Base-by-base conservation (phyloP, 1,140 invertebrate genomes). In the Ctenoplectra terminalis region DNA sequence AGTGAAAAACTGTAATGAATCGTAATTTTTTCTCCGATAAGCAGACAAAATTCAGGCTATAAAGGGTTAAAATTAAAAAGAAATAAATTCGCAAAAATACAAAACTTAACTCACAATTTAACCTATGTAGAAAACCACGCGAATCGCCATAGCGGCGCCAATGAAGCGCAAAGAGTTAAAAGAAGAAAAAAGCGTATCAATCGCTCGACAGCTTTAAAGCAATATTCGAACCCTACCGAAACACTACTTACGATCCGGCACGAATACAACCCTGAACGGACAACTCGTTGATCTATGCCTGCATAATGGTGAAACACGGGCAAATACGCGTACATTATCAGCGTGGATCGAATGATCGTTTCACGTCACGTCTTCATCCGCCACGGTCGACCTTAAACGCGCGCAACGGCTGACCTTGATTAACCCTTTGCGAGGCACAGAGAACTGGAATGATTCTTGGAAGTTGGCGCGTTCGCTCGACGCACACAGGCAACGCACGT, bases 371-470 rank as follows among this genome's bases (percentile, higher is more conserved):
- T 80, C 81, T 83, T 82, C 69, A 86, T 88, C 81, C 76, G 37
- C 34, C 77, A 34, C 60, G 64, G 58, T 77, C 76, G 78, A 77
- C 37, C 82, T 80, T 70, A 75, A 84, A 84, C 60, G 64, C 61
- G 61, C 60, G 63, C 52, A 73, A 84, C 70, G 61, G 54, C 80
- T 46, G 83, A 75, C 84, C 81, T 86, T 87, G 84, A 86, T 86
- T 86, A 86, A 87, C 74, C 85, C 84, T 56, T 71, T 37, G 50
- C 43, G 26, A 11, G 34, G 48, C 20, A 29, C 50, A 1, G 37
- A 29, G 56, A 77, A 29, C 69, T 69, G 64, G 74, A 86, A 86
- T 61, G 85, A 86, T 87, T 72, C 58, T 60, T 79, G 70, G 74
- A 81, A 56, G 81, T 66, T 60, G 20, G 67, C 79, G 43, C 34